Base-by-base conservation (phyloP, 2,113 vertebrate genomes). In the Morone chrysops region DNA sequence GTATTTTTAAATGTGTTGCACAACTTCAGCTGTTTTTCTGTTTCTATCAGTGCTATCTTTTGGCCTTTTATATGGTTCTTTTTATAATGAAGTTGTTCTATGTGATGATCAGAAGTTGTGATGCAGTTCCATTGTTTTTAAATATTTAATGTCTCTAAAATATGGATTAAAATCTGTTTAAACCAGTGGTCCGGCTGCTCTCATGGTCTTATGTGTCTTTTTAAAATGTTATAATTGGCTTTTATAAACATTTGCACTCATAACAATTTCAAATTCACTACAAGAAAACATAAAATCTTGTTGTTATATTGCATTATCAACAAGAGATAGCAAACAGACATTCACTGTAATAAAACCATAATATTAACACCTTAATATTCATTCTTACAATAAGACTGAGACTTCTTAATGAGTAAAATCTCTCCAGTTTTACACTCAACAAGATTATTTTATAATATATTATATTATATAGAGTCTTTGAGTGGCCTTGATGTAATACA, bases 81-180 rank as follows among this genome's bases (percentile, higher is more conserved):
- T 93, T 95, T 95, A 94, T 95, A 95, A 95, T 95, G 95, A 96
- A 95, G 96, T 91, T 95, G 96, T 97, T 95, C 96, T 95, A 95
- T 95, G 96, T 96, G 96, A 96, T 97, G 96, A 97, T 96, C 93
- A 97, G 96, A 97, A 94, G 96, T 96, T 96, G 96, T 94, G 94
- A 96, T 96, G 96, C 97, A 96, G 94, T 96, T 97, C 96, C 95
- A 96, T 96, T 97, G 96, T 97, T 97, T 98, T 97, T 96, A 96
- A 97, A 97, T 95, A 97, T 95, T 94, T 95, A 94, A 96, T 96
- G 96, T 97, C 94, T 96, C 95, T 96, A 95, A 96, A 97, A 94
- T 92, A 91, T 85, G 86, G 85, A 95, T 96, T 96, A 96, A 95
- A 97, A 96, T 96, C 96, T 96, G 95, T 96, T 95, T 95, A 92